These are phyloP conservation scores for Chlamydotis undulata DNA, from an alignment of 2,113 vertebrate genomes.

Conservation along the genomic window DNA sequence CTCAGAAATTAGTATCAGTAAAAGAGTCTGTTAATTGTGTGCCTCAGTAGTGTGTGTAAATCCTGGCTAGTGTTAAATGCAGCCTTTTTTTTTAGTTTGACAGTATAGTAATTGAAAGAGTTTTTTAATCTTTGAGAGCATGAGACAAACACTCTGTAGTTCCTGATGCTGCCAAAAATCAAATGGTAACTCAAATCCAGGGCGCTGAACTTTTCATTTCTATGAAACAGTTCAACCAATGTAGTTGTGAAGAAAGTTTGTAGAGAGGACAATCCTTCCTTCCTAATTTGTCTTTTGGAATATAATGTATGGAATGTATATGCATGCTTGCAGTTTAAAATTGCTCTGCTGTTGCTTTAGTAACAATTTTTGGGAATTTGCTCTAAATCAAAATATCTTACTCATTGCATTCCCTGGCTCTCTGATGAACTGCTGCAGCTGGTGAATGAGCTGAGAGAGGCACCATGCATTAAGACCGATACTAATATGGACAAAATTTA, in stretches of 20 bases:
- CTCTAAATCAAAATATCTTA: not conserved
- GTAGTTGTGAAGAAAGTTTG: not conserved
- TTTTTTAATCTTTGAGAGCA: not conserved
- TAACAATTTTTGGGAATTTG: not conserved
- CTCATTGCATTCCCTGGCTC: not conserved
- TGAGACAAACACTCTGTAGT: not conserved
- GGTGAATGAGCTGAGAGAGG: not conserved
- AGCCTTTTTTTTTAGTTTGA: not conserved
- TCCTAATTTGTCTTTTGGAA: not conserved
- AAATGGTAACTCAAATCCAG: not conserved
- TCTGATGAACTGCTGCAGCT: not conserved
- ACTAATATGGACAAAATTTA: not conserved
- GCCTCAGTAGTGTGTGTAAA: rapidly evolving
- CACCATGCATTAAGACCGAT: not conserved
- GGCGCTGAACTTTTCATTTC: not conserved
- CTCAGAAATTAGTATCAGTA: not conserved
- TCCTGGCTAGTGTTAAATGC: not conserved
- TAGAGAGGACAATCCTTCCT: not conserved
- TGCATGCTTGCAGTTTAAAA: not conserved
- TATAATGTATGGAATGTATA: not conserved
- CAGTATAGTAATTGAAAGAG: not conserved
- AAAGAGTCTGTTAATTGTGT: not conserved
- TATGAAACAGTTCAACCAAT: not conserved
- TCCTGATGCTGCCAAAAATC: not conserved
- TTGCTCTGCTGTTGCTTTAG: not conserved